Percentiles rank a stretch among this genome's conserved stretches.
phyloP scores from a whole-genome alignment of 2,888 invertebrate genomes.

The Drosophila putrida region DNA sequence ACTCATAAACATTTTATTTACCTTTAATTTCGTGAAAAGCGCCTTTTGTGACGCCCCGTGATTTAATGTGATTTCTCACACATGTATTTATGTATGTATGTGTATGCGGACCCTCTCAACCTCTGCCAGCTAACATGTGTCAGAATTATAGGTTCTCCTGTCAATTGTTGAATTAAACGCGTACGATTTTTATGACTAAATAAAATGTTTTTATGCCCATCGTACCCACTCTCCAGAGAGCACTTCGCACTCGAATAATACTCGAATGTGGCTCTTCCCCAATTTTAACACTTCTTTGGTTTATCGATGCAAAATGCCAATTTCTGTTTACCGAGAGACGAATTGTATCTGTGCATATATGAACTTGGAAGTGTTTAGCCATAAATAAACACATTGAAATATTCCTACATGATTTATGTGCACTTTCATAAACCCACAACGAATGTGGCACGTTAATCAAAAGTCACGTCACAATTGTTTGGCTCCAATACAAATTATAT shows the following conservation, averaged over 20 bases:
- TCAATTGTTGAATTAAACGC: conserved; percentile 63
- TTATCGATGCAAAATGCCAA: conserved; percentile 69
- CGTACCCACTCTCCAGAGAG: conserved; percentile 2
- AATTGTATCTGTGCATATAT: conserved; percentile 33
- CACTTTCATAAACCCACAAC: conserved; percentile 21
- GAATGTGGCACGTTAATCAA: conserved; percentile 52
- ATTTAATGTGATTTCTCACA: conserved; percentile 61
- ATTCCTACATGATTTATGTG: conserved; percentile 36
- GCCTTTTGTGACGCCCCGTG: conserved; percentile 68
- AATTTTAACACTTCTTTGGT: conserved; percentile 19
- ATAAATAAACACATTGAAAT: conserved; percentile 63
- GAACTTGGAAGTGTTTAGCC: conserved; percentile 62
- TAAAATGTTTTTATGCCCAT: conserved; percentile 58
- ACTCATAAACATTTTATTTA: conserved; percentile 81
- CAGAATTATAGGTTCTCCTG: conserved; percentile 38
- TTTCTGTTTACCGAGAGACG: conserved; percentile 63
- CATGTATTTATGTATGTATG: conserved; percentile 14
- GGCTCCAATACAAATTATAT: conserved; percentile 12
- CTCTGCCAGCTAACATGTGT: conserved; percentile 41
- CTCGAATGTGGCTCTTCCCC: conserved; percentile 2
- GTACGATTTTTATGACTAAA: conserved; percentile 75
- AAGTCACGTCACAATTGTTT: conserved; percentile 50
- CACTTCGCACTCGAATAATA: conserved; percentile 22
- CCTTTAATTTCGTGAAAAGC: conserved; percentile 80
- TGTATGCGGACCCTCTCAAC: neutral